Evolutionary conservation across 2,113 vertebrate species (phyloP).

Genomic region (Colaptes auratus): DNA sequence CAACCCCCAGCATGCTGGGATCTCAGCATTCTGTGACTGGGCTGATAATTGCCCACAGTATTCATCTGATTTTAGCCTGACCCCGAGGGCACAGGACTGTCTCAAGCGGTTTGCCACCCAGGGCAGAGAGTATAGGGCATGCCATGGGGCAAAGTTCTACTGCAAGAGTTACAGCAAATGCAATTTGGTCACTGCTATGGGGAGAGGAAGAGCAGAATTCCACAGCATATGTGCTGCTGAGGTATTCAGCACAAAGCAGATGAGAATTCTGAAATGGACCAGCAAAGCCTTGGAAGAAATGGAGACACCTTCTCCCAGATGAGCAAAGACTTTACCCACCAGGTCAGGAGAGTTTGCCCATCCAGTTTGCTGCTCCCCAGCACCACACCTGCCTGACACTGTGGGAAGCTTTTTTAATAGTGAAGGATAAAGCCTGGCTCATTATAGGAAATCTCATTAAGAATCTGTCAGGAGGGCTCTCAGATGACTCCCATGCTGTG

Average conservation of each 20-base stretch:
- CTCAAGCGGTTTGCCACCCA: too few species aligned
- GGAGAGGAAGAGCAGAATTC: background rate
- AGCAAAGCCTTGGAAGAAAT: too few species aligned
- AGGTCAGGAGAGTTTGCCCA: background rate
- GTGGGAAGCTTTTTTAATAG: background rate
- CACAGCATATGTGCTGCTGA: background rate
- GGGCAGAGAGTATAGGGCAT: too few species aligned
- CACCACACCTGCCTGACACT: background rate
- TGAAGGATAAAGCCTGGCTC: fast-evolving
- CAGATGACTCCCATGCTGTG: background rate
- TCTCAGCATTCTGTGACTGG: too few species aligned
- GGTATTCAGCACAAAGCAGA: background rate
- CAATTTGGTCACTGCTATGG: background rate
- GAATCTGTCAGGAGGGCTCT: background rate
- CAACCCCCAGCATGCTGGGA: too few species aligned
- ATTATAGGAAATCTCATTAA: background rate
- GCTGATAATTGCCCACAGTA: too few species aligned
- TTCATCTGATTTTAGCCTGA: too few species aligned
- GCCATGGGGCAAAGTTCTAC: background rate
- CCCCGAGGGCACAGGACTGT: too few species aligned
- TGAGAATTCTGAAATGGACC: background rate
- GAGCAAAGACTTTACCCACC: background rate
- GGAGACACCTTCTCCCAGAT: background rate
- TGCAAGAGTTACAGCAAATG: background rate
- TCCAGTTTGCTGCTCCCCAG: background rate